These are phyloP conservation scores for Eucera pruinosa DNA, from an alignment of 2,888 invertebrate species.

Conservation along the genomic window DNA sequence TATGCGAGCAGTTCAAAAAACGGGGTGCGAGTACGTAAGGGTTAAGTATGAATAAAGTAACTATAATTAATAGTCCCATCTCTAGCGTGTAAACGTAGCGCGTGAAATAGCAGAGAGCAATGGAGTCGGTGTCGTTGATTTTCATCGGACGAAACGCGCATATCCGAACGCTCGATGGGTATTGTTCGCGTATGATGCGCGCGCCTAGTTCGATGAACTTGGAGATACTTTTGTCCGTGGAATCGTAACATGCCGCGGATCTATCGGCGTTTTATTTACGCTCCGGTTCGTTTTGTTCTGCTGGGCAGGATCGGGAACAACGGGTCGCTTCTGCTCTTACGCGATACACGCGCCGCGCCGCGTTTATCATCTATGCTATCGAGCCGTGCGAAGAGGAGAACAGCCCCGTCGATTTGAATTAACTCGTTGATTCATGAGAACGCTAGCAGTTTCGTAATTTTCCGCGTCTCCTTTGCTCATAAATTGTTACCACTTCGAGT, in stretches of 20 bases:
- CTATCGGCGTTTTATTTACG: slow-evolving; percentile 53
- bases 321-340: slow-evolving; percentile 56
- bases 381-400: background rate
- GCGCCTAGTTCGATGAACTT: slow-evolving; percentile 69
- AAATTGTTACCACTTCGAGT: background rate
- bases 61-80: too few relatives aligned
- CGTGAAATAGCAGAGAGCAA: too few relatives aligned
- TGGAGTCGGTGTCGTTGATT: slow-evolving; percentile 27
- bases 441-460: background rate
- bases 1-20: too few relatives aligned
- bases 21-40: too few relatives aligned
- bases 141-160: slow-evolving; percentile 18
- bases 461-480: background rate
- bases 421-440: slow-evolving; percentile 18
- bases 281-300: slow-evolving; percentile 35
- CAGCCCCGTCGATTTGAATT: background rate
- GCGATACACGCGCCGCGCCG: slow-evolving; percentile 38
- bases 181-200: slow-evolving; percentile 49
- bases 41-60: too few relatives aligned
- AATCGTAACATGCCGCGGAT: slow-evolving; percentile 50
- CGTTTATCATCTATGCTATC: slow-evolving; percentile 56
- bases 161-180: background rate
- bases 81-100: too few relatives aligned
- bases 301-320: slow-evolving; percentile 17
- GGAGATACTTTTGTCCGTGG: slow-evolving; percentile 69